Evolutionary conservation across 1,140 invertebrate genomes (phyloP).

Genomic region (Oreohelix idahoensis): DNA sequence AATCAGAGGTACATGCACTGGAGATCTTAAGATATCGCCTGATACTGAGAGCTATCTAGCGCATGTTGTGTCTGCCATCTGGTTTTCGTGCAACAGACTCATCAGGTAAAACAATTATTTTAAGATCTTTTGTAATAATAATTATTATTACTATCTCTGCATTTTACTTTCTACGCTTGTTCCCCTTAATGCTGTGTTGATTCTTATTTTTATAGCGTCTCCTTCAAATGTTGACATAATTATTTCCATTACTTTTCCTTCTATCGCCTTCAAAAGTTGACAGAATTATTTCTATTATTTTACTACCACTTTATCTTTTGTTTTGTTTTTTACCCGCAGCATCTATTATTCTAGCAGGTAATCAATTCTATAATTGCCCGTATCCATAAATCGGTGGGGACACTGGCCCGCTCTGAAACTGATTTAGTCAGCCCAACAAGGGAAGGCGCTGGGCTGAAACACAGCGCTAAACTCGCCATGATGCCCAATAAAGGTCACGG

Average conservation of each 20-base stretch:
- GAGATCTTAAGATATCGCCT: no score
- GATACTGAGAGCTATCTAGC: no score
- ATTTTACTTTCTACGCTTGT: background rate
- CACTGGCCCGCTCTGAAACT: background rate
- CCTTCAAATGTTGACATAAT: background rate
- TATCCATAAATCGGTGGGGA: background rate
- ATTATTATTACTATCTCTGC: background rate
- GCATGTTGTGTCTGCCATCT: no score
- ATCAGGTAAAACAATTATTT: no score
- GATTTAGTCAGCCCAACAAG: background rate
- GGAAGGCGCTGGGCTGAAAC: background rate
- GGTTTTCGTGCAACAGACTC: no score
- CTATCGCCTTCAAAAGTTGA: background rate
- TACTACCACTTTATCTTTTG: background rate
- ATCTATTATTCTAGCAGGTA: background rate
- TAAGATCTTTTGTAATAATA: no score
- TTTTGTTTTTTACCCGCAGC: background rate
- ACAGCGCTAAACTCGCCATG: conserved; percentile 13
- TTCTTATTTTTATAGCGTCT: background rate
- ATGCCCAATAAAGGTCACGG: conserved; percentile 6
- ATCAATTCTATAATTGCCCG: conserved; percentile 14
- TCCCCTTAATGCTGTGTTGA: background rate
- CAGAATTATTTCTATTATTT: background rate
- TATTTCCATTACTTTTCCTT: background rate
- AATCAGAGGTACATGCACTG: no score